phyloP scores from a whole-genome alignment of 2,797 vertebrate species.

The Eulemur albifrons region DNA sequence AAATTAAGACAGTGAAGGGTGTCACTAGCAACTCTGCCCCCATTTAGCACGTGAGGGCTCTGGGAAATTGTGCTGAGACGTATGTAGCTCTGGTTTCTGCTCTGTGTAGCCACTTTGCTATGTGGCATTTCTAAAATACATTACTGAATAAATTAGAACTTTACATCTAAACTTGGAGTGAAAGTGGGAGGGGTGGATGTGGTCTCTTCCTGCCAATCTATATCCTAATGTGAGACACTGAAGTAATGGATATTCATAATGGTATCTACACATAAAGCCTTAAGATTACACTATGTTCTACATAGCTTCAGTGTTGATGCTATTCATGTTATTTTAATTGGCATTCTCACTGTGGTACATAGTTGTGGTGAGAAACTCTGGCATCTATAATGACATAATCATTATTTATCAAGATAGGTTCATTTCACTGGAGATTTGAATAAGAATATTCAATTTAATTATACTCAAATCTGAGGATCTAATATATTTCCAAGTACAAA shows the following conservation, averaged over 20 bases:
- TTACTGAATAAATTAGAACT: background rate
- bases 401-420: background rate
- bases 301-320: background rate
- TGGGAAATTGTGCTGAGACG: background rate
- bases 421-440: background rate
- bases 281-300: background rate
- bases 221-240: background rate
- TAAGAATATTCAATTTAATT: conserved; percentile 12
- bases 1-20: background rate
- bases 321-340: background rate
- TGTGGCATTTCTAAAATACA: background rate
- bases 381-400: background rate
- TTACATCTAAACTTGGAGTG: background rate
- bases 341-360: background rate
- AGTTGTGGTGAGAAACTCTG: background rate
- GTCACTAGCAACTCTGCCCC: background rate
- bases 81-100: background rate
- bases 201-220: background rate
- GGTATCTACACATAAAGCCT: background rate
- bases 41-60: background rate
- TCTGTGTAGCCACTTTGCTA: background rate
- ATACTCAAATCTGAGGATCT: background rate
- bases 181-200: background rate
- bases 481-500: conserved; percentile 29
- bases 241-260: background rate